Evolutionary conservation across 2,113 vertebrate genomes (phyloP), one percentile per base, ranked within the genome.

Genomic region (Trematocara macrostoma): DNA sequence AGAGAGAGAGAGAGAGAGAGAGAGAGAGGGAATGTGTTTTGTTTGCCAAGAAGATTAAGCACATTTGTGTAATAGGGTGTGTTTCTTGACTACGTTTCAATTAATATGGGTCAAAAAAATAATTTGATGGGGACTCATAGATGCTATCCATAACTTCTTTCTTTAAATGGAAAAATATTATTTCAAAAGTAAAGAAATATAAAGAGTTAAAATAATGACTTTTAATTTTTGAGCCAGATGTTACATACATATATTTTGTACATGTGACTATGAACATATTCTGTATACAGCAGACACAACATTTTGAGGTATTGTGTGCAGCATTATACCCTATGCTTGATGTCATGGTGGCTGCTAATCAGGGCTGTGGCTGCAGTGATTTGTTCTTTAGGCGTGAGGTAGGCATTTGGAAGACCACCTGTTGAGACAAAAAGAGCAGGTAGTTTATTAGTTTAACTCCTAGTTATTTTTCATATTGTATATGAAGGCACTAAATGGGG

Each of bases 321-420:
- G 59, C 7, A 29, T 61, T 8, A 18, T 93, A 96, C 96, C 95
- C 95, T 85, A 94, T 94, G 84, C 95, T 96, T 91, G 96, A 96
- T 95, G 96, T 96, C 96, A 97, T 97, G 92, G 88, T 95, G 93
- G 87, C 84, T 91, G 87, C 84, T 94, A 90, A 94, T 97, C 95
- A 96, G 95, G 95, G 92, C 92, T 96, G 94, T 93, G 90, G 95
- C 89, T 93, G 95, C 90, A 93, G 92, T 93, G 94, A 92, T 87
- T 94, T 93, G 91, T 91, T 94, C 91, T 95, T 95, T 89, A 95
- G 89, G 83, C 96, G 93, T 95, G 90, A 95, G 96, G 95, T 95
- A 96, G 95, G 94, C 96, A 96, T 96, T 94, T 95, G 95, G 95
- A 95, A 94, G 89, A 92, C 91, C 84, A 93, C 89, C 89, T 93